phyloP scores from a whole-genome alignment of 2,888 invertebrate genomes.

The Pollenia labialis region DNA sequence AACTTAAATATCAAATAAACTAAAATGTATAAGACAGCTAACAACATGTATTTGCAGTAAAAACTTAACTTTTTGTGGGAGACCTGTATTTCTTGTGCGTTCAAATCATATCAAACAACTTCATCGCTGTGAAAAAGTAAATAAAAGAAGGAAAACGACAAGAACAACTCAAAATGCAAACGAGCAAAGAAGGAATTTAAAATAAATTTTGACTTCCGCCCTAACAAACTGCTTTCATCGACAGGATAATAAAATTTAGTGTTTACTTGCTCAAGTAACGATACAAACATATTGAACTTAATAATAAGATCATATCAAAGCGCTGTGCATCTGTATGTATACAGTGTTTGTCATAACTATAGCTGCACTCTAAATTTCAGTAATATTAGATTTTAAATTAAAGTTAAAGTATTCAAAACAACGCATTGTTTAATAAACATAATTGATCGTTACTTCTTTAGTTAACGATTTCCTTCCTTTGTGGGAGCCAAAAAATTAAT shows the following conservation, averaged over 20 bases:
- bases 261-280: constrained; percentile 5
- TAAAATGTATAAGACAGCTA: background rate
- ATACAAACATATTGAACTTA: constrained; percentile 40
- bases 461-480: no score
- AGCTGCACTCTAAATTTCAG: no score
- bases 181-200: constrained; percentile 39
- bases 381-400: no score
- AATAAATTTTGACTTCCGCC: constrained; percentile 66
- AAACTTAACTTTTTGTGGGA: background rate
- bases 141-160: constrained; percentile 4
- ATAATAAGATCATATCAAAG: constrained; percentile 35
- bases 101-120: constrained; percentile 54
- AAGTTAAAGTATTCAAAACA: no score
- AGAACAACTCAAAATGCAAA: constrained; percentile 9
- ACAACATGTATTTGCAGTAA: background rate
- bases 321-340: background rate
- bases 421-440: no score
- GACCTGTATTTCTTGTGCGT: constrained; percentile 14
- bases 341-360: background rate
- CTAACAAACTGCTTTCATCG: constrained; percentile 67
- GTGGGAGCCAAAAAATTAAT: no score
- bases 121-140: constrained; percentile 45
- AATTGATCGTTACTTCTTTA: no score
- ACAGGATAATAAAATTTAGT: constrained; percentile 64
- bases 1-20: background rate